These are phyloP conservation scores for Limnephilus lunatus DNA, from an alignment of 2,888 invertebrate species.

Conservation along the genomic window DNA sequence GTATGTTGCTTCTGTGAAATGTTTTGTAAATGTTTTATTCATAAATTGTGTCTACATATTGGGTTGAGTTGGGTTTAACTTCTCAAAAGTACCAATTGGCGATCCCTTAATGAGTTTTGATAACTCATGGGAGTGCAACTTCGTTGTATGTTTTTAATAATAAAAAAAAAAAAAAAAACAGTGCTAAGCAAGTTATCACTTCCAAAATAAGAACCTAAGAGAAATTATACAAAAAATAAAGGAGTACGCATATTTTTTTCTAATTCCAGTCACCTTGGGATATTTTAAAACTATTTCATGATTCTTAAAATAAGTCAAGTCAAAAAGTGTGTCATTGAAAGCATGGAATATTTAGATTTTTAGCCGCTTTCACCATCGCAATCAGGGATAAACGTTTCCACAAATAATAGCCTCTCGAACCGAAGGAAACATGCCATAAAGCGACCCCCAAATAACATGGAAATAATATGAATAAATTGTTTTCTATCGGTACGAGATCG, in stretches of 20 bases:
- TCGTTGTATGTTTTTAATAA: too few species aligned
- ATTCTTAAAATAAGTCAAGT: not conserved
- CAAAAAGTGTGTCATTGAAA: conserved; percentile 22
- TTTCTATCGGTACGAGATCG: conserved; percentile 59
- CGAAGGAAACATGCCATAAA: conserved; percentile 49
- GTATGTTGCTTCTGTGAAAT: too few species aligned
- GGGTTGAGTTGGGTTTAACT: too few species aligned
- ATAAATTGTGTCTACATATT: too few species aligned
- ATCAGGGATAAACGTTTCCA: conserved; percentile 36
- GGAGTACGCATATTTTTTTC: too few species aligned
- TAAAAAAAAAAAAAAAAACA: not conserved
- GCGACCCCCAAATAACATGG: conserved; percentile 56
- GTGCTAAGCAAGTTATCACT: too few species aligned
- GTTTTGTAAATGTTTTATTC: too few species aligned
- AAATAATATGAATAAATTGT: conserved; percentile 61
- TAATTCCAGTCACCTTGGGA: not conserved
- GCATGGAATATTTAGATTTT: not conserved
- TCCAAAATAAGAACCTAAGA: not conserved
- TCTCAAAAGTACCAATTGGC: too few species aligned
- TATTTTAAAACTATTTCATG: not conserved
- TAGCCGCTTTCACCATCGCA: not conserved
- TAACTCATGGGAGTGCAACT: too few species aligned
- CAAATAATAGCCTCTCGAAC: conserved; percentile 48
- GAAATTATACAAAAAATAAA: too few species aligned
- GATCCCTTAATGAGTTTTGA: too few species aligned